Base-by-base conservation (phyloP, 2,888 invertebrate species). In the Diachrysia chrysitis region DNA sequence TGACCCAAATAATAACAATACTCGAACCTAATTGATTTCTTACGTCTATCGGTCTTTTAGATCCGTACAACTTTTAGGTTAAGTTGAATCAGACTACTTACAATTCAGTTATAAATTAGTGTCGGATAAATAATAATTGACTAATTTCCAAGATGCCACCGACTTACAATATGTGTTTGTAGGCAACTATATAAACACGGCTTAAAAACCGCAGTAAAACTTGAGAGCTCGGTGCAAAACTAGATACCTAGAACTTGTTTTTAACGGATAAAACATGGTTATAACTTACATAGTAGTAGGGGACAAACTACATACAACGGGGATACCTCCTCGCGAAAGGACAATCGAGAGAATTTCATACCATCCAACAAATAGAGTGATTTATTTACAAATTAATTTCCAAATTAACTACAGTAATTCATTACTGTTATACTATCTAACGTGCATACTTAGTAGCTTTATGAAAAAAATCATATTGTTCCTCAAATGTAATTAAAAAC, bases 1-100 rank as follows among this genome's bases (percentile, higher is more conserved):
- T 60, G 64, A 68, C 70, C 57, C 55, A 17, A 69, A 73, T 69
- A 67, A 58, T 57, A 35, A 67, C 63, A 66, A 37, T 53, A 35
- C 63, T 64, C 9, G 53, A 42, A 32, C 51, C 42, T 69, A 23
- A 68, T 78, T 58, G 21, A 58, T 58, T 37, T 64, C 58, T 17
- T 19, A n/a, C 9, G 53, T 48, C 21, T n/a, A 51, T 10, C 12
- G 14, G 21, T 21, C 25, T 54, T 42, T 57, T 54, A 23, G 12
- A 5, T 19, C 23, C 29, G 10, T 17, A 6, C 42, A 51, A 4
- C 19, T 21, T 19, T 51, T n/a, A 42, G n/a, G 42, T n/a, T 6
- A 32, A 29, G 16, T 35, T 37, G 42, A n/a, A 42, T 42, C 7
- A 42, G n/a, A n/a, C 42, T 42, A n/a, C 16, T 42, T 5, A 42